phyloP scores from a whole-genome alignment of 2,113 vertebrate species.

The Phyllostomus hastatus region DNA sequence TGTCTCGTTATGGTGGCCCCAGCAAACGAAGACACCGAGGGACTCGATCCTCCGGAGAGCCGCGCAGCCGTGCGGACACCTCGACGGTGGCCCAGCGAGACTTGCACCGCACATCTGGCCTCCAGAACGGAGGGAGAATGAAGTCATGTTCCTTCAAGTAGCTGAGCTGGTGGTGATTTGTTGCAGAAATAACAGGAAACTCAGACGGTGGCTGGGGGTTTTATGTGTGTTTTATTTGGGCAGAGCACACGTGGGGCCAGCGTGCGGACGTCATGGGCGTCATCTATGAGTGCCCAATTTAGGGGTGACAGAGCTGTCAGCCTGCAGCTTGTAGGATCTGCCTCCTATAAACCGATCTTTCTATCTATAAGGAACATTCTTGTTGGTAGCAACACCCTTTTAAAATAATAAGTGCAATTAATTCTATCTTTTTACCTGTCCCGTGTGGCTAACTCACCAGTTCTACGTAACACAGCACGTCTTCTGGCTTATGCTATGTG shows the following conservation, averaged over 20 bases:
- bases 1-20: not conserved
- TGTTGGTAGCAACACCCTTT: not conserved
- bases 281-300: not conserved
- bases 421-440: not conserved
- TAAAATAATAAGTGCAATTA: not conserved
- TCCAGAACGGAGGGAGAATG: not conserved
- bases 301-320: not conserved
- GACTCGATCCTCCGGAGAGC: not conserved
- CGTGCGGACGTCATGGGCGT: not conserved
- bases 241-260: not conserved
- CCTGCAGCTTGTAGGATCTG: not conserved
- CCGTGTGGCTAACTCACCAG: not conserved
- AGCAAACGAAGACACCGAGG: too few species aligned
- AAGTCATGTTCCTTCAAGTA: not conserved
- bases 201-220: too few species aligned
- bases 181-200: not conserved
- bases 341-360: not conserved
- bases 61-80: fast-evolving
- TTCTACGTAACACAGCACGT: not conserved
- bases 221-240: not conserved
- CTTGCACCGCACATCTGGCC: not conserved
- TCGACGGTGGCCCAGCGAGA: not conserved
- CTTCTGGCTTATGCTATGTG: not conserved
- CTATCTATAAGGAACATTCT: not conserved
- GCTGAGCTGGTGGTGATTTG: not conserved